phyloP scores from a whole-genome alignment of 2,113 vertebrate genomes.

The Chaenocephalus aceratus region DNA sequence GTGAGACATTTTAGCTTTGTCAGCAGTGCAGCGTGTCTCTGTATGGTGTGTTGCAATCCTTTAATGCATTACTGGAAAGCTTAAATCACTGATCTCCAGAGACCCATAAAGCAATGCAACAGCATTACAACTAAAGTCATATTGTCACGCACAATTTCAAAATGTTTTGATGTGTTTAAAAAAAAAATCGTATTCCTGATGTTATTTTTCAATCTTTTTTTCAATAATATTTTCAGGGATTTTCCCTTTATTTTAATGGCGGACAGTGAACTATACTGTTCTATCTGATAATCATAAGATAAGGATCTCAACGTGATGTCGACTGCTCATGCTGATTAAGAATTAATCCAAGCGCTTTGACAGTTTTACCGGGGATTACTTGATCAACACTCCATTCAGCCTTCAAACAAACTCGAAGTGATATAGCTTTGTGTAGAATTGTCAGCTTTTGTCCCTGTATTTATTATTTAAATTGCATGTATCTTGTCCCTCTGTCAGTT shows the following conservation, averaged over 20 bases:
- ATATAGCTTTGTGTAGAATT: neutral
- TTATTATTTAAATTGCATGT: neutral
- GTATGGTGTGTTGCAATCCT: slow-evolving; percentile 15
- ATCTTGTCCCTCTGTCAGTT: neutral
- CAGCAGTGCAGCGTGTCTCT: slow-evolving; percentile 42
- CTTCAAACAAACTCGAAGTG: slow-evolving; percentile 15
- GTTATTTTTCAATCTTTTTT: neutral
- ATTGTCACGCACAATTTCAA: too few species aligned
- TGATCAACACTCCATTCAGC: slow-evolving; percentile 31
- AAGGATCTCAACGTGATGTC: slow-evolving; percentile 10
- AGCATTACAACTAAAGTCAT: too few species aligned
- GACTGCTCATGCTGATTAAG: neutral
- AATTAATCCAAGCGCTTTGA: neutral
- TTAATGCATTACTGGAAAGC: slow-evolving; percentile 55
- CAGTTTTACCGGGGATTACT: neutral
- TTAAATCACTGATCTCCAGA: slow-evolving; percentile 29
- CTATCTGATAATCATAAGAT: neutral
- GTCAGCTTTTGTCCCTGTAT: neutral
- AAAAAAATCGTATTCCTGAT: too few species aligned
- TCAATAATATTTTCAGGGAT: neutral
- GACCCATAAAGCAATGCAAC: slow-evolving; percentile 2
- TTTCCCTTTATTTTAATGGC: neutral
- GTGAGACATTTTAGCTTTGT: slow-evolving; percentile 39
- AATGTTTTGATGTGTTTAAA: too few species aligned
- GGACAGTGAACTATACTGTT: neutral